Conservation (phyloP, 2,797 vertebrate species). For the Pelodytes ibericus region DNA sequence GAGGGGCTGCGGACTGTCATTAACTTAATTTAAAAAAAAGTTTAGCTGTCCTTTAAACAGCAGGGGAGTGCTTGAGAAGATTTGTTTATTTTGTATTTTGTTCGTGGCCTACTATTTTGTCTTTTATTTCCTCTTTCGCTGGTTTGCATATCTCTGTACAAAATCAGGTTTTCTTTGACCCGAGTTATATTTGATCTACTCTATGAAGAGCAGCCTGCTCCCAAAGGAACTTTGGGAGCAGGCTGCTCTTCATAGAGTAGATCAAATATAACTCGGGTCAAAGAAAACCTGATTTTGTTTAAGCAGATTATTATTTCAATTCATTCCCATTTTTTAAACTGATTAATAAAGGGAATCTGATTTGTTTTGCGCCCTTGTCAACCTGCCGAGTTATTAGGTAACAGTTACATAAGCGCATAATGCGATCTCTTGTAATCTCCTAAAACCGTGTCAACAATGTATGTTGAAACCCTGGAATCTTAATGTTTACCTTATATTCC, state of each 20-base stretch:
- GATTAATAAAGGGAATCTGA: no score
- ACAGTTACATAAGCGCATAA: background rate
- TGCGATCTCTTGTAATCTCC: background rate
- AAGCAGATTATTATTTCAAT: background rate
- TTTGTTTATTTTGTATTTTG: no score
- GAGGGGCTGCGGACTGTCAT: no score
- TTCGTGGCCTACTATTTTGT: no score
- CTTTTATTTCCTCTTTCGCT: background rate
- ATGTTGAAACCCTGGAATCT: background rate
- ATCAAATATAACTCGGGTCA: background rate
- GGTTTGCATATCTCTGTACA: conserved; percentile 4
- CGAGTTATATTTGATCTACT: background rate
- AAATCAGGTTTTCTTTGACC: background rate
- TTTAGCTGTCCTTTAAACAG: no score
- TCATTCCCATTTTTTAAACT: background rate
- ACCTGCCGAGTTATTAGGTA: background rate
- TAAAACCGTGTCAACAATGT: background rate
- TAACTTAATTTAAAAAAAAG: no score
- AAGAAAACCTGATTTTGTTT: background rate
- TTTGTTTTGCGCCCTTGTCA: no score
- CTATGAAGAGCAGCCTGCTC: background rate
- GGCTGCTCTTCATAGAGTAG: background rate
- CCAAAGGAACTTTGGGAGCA: background rate
- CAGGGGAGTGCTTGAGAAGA: no score
- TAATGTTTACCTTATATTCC: background rate